Evolutionary conservation across 2,888 invertebrate species (phyloP), one percentile per base, ranked within the genome.

Genomic region (Aphidoletes aphidimyza): DNA sequence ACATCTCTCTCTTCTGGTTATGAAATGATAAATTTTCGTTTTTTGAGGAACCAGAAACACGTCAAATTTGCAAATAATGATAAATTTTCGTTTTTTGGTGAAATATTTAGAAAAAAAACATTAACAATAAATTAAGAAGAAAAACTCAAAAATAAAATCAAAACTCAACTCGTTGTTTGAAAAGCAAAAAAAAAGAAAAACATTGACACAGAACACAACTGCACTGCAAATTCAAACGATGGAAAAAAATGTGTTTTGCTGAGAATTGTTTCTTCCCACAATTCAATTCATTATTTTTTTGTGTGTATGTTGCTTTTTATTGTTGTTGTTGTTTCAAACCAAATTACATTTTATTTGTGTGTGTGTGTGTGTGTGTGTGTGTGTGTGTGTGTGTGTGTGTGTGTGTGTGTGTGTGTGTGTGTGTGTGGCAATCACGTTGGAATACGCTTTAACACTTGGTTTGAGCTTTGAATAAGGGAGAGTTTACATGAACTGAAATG

Each of bases 401-500:
- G 34, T 69, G 69, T n/a, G n/a, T n/a, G n/a, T n/a, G n/a, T n/a
- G n/a, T n/a, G n/a, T 69, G 69, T 69, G 2, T n/a, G 0, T 19
- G 34, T 30, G 3, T 69, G 34, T 69, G 69, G 30, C 69, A 69
- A 69, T 69, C 69, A 30, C 54, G n/a, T 42, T 42, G 42, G 42
- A 42, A 42, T 42, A 14, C 5, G 69, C 69, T 11, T 30, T 69
- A 30, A 30, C n/a, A 69, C 30, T 69, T 69, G 69, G 5, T 11
- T 69, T 14, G 69, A 69, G 30, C 69, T 30, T 69, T 69, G 69
- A 69, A 69, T 69, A 30, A n/a, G 0, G 69, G 34, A 69, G 30
- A 30, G 30, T 30, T 69, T 5, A 30, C 34, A 69, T 69, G 34
- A 69, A 69, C 69, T 69, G 69, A 69, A 69, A 69, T 30, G 69